Percentiles rank a stretch among this genome's conserved stretches.
These are phyloP conservation scores for Dasyornis broadbenti DNA, from an alignment of 2,113 vertebrate genomes.

Conservation along the genomic window DNA sequence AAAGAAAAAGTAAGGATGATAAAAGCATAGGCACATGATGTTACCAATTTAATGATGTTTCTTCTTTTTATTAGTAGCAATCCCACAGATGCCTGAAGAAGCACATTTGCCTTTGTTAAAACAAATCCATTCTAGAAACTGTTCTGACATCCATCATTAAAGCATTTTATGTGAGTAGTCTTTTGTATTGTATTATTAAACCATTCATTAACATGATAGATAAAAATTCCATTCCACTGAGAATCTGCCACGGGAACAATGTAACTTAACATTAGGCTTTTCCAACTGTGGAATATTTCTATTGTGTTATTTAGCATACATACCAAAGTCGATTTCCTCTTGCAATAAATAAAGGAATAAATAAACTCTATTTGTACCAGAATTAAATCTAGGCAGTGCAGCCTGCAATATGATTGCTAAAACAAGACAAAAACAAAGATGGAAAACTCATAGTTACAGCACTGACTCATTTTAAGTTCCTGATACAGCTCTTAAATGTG, in stretches of 20 bases:
- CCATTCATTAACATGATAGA: conserved; percentile 53
- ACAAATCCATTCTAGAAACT: conserved; percentile 32
- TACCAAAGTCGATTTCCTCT: background rate
- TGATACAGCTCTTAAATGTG: background rate
- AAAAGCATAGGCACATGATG: background rate
- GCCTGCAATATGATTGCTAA: background rate
- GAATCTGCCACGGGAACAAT: background rate
- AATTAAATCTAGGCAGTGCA: background rate
- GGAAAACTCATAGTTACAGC: background rate
- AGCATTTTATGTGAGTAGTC: conserved; percentile 23
- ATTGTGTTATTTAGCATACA: background rate
- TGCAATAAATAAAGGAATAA: background rate
- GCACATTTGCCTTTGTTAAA: conserved; percentile 40
- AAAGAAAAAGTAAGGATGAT: conserved; percentile 14
- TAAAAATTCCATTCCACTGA: conserved; percentile 21
- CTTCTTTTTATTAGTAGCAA: conserved; percentile 40
- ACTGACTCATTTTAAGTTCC: background rate
- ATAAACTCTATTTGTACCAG: background rate
- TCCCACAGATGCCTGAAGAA: conserved; percentile 47
- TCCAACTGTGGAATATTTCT: background rate
- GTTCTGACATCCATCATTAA: conserved; percentile 47
- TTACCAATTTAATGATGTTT: background rate
- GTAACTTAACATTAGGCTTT: background rate
- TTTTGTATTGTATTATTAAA: conserved; percentile 61
- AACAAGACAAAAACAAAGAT: background rate